A percentile compares a stretch with the other conserved stretches of the same genome.
These are phyloP conservation scores for Vireo altiloquus DNA, from an alignment of 2,113 vertebrate species.

Conservation along the genomic window DNA sequence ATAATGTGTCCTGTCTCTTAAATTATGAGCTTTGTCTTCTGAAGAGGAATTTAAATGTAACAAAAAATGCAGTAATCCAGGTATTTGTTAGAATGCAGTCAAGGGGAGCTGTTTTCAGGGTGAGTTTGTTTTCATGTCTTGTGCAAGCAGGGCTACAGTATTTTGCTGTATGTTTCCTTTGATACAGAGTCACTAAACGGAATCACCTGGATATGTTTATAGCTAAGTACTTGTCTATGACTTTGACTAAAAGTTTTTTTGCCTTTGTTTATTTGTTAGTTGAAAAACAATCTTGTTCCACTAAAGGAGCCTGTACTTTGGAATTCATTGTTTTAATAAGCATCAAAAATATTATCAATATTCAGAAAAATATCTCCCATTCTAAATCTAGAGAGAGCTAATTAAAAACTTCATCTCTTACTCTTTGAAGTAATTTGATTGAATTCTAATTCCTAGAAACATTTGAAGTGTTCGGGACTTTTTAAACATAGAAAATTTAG, in stretches of 20 bases:
- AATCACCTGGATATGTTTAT: background rate
- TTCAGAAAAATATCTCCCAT: background rate
- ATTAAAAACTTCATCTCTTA: background rate
- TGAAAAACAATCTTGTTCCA: background rate
- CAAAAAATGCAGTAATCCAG: background rate
- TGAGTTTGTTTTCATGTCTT: background rate
- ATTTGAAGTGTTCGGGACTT: background rate
- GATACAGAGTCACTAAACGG: background rate
- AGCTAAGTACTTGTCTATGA: background rate
- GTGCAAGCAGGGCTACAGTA: background rate
- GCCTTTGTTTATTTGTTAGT: background rate
- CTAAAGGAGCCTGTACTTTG: background rate
- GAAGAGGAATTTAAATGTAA: background rate
- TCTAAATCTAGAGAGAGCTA: background rate
- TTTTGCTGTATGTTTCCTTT: background rate
- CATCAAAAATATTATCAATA: background rate
- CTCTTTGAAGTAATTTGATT: background rate
- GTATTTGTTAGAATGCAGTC: background rate
- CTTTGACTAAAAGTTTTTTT: background rate
- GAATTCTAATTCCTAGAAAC: background rate
- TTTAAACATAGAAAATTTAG: background rate
- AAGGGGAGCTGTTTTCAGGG: background rate
- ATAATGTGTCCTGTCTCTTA: background rate
- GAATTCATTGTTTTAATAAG: background rate
- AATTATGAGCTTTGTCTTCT: background rate